These are phyloP conservation scores for Varanus komodoensis DNA, from an alignment of 2,113 vertebrate genomes.

Conservation along the genomic window DNA sequence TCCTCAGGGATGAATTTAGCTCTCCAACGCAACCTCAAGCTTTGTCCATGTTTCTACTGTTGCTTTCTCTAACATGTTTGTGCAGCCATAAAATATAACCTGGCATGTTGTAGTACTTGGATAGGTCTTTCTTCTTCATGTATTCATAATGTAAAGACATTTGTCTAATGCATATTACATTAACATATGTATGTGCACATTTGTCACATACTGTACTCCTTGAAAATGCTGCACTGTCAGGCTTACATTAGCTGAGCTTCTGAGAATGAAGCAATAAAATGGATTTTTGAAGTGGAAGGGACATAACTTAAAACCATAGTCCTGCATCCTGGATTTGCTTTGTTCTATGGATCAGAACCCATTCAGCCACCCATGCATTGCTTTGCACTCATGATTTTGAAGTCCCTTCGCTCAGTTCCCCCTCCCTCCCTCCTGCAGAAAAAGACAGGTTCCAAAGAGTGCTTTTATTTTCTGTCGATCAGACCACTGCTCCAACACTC, in stretches of 20 bases:
- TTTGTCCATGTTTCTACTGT: constrained; percentile 12
- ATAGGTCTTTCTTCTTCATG: constrained; percentile 19
- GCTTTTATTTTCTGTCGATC: not conserved
- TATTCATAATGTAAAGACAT: constrained; percentile 38
- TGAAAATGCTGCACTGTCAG: not conserved
- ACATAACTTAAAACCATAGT: not conserved
- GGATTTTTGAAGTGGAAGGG: not conserved
- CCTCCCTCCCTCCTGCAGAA: no score
- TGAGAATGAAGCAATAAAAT: constrained; percentile 3
- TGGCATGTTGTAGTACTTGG: constrained; percentile 19
- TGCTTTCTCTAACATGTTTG: not conserved
- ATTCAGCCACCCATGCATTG: not conserved
- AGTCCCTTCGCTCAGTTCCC: no score
- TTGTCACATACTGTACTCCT: constrained; percentile 22
- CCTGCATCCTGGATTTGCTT: not conserved
- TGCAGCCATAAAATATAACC: constrained; percentile 31
- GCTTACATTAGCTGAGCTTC: constrained; percentile 1
- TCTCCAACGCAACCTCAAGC: not conserved
- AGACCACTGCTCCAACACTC: not conserved
- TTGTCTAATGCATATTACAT: constrained; percentile 34
- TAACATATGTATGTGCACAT: constrained; percentile 40
- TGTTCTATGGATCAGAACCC: not conserved
- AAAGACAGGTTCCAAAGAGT: no score
- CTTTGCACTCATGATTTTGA: not conserved
- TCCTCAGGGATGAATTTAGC: constrained; percentile 19